Conservation (phyloP, 2,113 vertebrate genomes). For the Haemorhous mexicanus region DNA sequence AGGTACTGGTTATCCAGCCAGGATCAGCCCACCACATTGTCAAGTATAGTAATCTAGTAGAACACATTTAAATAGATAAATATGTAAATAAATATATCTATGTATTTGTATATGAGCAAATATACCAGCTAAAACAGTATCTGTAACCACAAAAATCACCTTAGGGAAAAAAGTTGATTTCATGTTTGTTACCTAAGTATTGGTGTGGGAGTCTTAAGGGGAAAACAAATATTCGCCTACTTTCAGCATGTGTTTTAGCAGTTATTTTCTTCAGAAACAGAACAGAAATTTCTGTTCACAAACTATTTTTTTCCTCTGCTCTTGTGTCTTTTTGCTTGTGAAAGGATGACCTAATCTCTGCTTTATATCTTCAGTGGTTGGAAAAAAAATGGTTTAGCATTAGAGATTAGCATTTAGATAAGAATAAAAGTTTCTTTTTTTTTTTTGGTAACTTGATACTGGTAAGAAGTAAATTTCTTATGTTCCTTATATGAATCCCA, state of each 20-base stretch:
- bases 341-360: background rate
- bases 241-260: background rate
- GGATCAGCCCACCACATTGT: background rate
- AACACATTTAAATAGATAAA: background rate
- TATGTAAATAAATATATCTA: background rate
- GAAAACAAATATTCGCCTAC: background rate
- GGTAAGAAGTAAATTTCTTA: background rate
- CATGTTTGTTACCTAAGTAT: background rate
- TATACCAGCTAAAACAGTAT: background rate
- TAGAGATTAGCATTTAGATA: background rate
- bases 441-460: background rate
- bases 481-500: background rate
- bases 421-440: background rate
- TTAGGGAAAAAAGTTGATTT: background rate
- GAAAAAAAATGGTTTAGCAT: background rate
- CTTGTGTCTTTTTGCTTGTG: background rate
- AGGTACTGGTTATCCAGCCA: background rate
- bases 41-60: background rate
- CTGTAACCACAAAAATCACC: background rate
- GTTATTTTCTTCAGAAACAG: slow-evolving; percentile 1
- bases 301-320: background rate
- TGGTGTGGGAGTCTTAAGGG: background rate
- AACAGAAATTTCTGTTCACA: background rate
- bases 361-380: background rate
- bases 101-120: background rate